phyloP scores from a whole-genome alignment of 1,140 invertebrate genomes.

The Drosophila funebris region DNA sequence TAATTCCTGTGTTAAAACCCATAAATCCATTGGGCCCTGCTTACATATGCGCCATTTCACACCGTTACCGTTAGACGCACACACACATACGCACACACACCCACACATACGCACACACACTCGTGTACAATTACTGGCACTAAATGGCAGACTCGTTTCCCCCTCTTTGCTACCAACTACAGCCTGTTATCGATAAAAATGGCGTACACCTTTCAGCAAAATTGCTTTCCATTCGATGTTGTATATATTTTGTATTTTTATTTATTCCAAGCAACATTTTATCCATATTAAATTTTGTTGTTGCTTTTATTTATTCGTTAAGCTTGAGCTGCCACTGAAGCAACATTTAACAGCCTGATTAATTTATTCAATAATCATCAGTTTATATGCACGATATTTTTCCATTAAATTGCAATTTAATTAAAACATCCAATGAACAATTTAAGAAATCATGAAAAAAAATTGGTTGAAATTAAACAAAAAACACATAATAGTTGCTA shows the following conservation, averaged over 20 bases:
- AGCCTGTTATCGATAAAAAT: conserved; percentile 69
- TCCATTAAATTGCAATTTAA: conserved; percentile 47
- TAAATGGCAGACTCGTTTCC: conserved; percentile 9
- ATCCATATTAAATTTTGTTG: conserved; percentile 65
- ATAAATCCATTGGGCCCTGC: conserved; percentile 71
- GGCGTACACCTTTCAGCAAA: conserved; percentile 69
- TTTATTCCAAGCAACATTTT: conserved; percentile 21
- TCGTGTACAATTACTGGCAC: too few relatives aligned
- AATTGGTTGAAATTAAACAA: background rate
- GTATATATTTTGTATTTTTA: conserved; percentile 3
- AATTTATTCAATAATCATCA: conserved; percentile 21
- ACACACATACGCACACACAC: conserved; percentile 12
- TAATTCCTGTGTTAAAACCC: conserved; percentile 78
- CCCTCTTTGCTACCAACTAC: conserved; percentile 36
- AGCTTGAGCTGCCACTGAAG: background rate
- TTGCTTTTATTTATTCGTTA: background rate
- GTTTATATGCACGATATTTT: conserved; percentile 2
- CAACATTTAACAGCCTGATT: conserved; percentile 44
- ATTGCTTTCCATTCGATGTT: conserved; percentile 67
- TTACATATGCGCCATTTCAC: conserved; percentile 81
- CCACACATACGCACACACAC: conserved; percentile 10
- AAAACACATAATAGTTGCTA: too few relatives aligned
- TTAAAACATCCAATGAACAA: conserved; percentile 15
- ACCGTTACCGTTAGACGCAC: conserved; percentile 73
- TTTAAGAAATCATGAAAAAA: background rate